Evolutionary conservation across 2,888 invertebrate genomes (phyloP).

Genomic region (Hemicrepidius hirtus): DNA sequence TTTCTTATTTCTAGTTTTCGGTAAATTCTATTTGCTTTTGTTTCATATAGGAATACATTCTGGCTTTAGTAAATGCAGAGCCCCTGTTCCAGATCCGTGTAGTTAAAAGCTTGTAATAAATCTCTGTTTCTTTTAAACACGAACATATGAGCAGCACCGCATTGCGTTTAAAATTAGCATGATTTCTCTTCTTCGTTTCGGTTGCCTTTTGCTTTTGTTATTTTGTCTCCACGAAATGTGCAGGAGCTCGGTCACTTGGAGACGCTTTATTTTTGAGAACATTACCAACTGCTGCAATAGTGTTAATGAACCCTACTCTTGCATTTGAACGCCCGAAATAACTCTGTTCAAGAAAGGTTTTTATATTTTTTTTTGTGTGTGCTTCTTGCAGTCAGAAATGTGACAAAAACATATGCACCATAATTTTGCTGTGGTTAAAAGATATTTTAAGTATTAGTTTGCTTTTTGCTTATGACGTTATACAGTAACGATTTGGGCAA

Average conservation of each 20-base stretch:
- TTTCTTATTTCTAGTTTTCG: too few relatives aligned
- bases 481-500: too few relatives aligned
- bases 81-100: constrained; percentile 1
- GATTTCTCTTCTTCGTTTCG: constrained; percentile 20
- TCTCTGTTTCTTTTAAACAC: constrained; percentile 20
- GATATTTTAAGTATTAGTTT: too few relatives aligned
- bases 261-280: constrained; percentile 62
- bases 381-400: not conserved
- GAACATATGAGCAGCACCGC: not conserved
- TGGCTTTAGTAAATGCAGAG: not conserved
- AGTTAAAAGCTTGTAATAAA: constrained; percentile 24
- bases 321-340: constrained; percentile 50
- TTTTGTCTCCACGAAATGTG: constrained; percentile 27
- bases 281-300: constrained; percentile 34
- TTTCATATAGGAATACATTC: too few relatives aligned
- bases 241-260: constrained; percentile 52
- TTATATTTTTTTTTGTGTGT: not conserved
- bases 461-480: too few relatives aligned
- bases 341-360: constrained; percentile 2
- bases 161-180: constrained; percentile 43
- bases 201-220: constrained; percentile 25
- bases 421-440: too few relatives aligned
- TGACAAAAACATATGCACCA: too few relatives aligned
- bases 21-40: too few relatives aligned
- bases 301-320: constrained; percentile 59